A percentile compares a stretch with the other conserved stretches of the same genome.
phyloP scores from a whole-genome alignment of 2,113 vertebrate species.

The Lichenostomus cassidix region DNA sequence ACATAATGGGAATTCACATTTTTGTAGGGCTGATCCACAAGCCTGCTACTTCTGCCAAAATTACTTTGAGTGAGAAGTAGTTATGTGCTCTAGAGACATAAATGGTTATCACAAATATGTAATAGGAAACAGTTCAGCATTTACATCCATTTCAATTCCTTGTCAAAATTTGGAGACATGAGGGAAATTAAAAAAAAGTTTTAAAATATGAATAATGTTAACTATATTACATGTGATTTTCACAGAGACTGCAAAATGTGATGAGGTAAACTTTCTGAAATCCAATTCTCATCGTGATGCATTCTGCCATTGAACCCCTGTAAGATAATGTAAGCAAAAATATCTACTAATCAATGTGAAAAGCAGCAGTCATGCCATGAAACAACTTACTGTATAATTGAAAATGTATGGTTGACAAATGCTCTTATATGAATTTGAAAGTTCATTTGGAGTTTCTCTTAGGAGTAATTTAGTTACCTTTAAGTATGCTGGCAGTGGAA shows the following conservation, averaged over 20 bases:
- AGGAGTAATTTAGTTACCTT: not conserved
- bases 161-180: not conserved
- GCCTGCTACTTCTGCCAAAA: conserved; percentile 4
- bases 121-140: not conserved
- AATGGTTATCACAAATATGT: not conserved
- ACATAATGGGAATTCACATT: not conserved
- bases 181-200: not conserved
- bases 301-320: not conserved
- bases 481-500: not conserved
- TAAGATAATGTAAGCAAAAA: not conserved
- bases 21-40: not conserved
- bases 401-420: not conserved
- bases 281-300: not conserved
- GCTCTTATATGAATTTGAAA: not conserved
- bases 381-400: not conserved
- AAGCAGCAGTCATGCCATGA: not conserved
- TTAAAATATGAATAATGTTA: not conserved
- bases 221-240: not conserved
- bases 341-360: not conserved
- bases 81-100: not conserved
- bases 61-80: not conserved
- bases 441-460: not conserved
- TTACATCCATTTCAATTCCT: not conserved
- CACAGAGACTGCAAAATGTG: not conserved
- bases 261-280: not conserved